These are phyloP conservation scores for Patella depressa DNA, from an alignment of 2,888 invertebrate species.

Conservation along the genomic window DNA sequence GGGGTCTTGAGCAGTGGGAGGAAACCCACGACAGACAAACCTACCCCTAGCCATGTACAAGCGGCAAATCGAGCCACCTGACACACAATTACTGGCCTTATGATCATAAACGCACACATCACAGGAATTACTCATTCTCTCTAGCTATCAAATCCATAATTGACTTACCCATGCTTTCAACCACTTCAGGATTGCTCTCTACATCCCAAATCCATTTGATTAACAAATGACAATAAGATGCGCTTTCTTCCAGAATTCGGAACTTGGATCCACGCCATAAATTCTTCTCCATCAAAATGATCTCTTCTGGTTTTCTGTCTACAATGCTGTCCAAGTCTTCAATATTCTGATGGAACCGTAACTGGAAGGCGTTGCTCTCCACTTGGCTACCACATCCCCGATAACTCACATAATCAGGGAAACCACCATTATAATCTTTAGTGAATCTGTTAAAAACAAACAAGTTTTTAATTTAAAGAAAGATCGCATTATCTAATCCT, in stretches of 20 bases:
- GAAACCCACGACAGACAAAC: no score
- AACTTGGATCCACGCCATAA: not conserved
- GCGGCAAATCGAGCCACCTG: no score
- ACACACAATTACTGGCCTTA: no score
- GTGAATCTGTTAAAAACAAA: not conserved
- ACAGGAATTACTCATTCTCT: no score
- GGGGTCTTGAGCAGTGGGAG: no score
- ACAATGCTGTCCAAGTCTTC: not conserved
- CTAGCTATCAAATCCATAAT: no score
- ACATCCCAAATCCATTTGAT: constrained; percentile 7
- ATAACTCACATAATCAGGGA: not conserved
- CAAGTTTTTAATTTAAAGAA: no score
- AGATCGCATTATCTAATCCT: no score
- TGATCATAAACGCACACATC: no score
- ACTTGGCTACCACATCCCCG: not conserved
- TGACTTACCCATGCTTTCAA: no score
- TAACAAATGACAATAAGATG: not conserved
- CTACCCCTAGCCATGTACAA: no score
- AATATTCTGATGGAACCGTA: not conserved
- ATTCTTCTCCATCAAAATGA: not conserved
- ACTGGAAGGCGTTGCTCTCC: not conserved
- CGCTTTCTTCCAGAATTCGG: constrained; percentile 3
- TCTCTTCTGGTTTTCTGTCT: not conserved
- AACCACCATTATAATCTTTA: not conserved
- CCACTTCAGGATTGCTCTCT: not conserved